Evolutionary conservation across 1,140 invertebrate genomes (phyloP), one percentile per base, ranked within the genome.

Genomic region (Zaprionus vittiger): DNA sequence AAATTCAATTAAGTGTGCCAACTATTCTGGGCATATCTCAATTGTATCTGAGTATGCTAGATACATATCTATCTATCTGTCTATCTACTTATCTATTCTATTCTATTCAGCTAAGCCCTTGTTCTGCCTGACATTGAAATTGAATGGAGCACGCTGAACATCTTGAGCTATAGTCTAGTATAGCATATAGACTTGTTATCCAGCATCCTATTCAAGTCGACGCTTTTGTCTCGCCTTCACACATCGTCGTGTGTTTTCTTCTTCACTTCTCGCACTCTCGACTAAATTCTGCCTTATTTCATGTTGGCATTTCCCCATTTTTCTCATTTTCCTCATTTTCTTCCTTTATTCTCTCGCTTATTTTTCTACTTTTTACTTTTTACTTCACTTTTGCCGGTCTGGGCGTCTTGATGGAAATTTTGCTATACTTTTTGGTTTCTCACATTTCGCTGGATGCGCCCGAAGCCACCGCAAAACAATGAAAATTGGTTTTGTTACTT

Each of bases 401-500:
- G 69, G 20, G 5, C 9, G 54, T 75, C 64, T 70, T 83, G 69
- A 73, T 81, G 69, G 70, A 79, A 90, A 84, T 90, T 83, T 90
- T 56, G 73, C 76, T 90, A 90, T 89, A 89, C 80, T 81, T 81
- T 83, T 67, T 75, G 77, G 73, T 79, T 83, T 71, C 70, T 87
- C 71, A 49, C 68, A 72, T 68, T 77, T 74, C 47, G 61, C 56
- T 72, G 55, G 37, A 47, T 68, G 65, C 49, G 69, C 69, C 60
- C 70, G 44, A 80, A 83, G 81, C 81, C 57, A 79, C 85, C 81
- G 77, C 85, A 85, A 89, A 90, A 90, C 85, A 90, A 90, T 90
- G 85, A 90, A 90, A 90, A 90, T 90, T 90, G 85, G 81, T 90
- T 90, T 90, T 85, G 79, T 90, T 84, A 70, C 55, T 78, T 87